Conservation (phyloP, 2,888 invertebrate genomes). For the Seira musarum region DNA sequence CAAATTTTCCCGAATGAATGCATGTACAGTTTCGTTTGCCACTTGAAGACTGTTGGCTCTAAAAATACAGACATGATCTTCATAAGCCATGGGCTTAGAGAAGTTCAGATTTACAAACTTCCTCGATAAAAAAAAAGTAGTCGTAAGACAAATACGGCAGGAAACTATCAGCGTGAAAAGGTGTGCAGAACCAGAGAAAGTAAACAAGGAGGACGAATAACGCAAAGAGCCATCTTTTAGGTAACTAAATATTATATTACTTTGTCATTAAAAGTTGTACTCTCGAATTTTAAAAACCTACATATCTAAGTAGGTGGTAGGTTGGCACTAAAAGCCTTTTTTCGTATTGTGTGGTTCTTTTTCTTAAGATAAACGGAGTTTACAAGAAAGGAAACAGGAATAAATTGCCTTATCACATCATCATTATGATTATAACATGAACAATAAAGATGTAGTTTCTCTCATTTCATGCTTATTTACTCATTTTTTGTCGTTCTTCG, state of each 20-base stretch:
- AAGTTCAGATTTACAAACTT: background rate
- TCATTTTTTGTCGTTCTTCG: conserved; percentile 1
- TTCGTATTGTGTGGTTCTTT: conserved; percentile 6
- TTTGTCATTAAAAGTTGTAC: no score
- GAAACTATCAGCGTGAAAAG: background rate
- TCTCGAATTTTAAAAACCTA: no score
- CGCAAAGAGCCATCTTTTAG: no score
- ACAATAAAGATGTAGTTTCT: conserved; percentile 5
- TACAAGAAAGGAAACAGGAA: background rate
- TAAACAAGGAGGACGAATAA: background rate
- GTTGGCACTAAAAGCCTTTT: conserved; percentile 2
- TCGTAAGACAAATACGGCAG: background rate
- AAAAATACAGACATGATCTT: no score
- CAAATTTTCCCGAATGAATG: no score
- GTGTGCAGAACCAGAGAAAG: conserved; percentile 6
- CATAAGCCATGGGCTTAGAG: no score
- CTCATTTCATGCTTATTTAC: background rate
- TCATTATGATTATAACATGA: conserved; percentile 27
- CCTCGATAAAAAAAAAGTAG: background rate
- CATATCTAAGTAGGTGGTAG: conserved; percentile 7
- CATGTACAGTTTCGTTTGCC: no score
- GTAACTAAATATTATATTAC: no score
- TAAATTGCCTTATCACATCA: conserved; percentile 34
- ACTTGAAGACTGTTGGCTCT: no score
- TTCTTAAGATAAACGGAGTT: background rate